Base-by-base conservation (phyloP, 2,113 vertebrate genomes). In the Ia io region DNA sequence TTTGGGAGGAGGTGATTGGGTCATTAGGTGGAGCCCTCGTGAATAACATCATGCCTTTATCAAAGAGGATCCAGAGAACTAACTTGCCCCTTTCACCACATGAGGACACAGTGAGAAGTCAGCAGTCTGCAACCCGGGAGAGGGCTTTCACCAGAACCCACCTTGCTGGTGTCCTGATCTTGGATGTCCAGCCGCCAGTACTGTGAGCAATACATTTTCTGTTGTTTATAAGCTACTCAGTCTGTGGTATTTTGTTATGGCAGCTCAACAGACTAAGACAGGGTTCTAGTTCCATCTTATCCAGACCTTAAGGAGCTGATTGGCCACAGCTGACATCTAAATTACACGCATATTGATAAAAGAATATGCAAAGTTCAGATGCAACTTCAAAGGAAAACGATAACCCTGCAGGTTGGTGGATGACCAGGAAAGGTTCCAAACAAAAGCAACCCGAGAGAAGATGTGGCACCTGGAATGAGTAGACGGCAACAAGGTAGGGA, bases 381-480 rank as follows among this genome's bases (percentile, higher is more conserved):
- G 32, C 23, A 53, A 88, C 88, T 83, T 30, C 25, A 12, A 70
- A 95, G 74, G 13, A 61, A 88, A 91, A 25, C n/a, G 9, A 44
- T 53, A 14, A 59, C 30, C n/a, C 47, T 9, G 4, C 44, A 82
- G 6, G 40, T 53, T 67, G 51, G 42, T 32, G 70, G 63, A 53
- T 77, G 59, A 10, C 61, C 40, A 59, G 30, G 82, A 22, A 78
- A 67, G 53, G 25, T 13, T 59, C 10, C 47, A 78, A 44, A 20
- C n/a, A 80, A 69, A 82, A 70, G n/a, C 3, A 6, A 69, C 51
- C 9, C 12, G 8, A 88, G 32, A 56, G 85, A 67, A 84, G 59
- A 23, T 16, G 10, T 4, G 6, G 32, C 9, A 5, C 25, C 5
- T 22, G 35, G 77, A 88, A 5, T 14, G 16, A 20, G 2, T 0